phyloP scores from a whole-genome alignment of 2,113 vertebrate species.

The Pelecanoides urinatrix region DNA sequence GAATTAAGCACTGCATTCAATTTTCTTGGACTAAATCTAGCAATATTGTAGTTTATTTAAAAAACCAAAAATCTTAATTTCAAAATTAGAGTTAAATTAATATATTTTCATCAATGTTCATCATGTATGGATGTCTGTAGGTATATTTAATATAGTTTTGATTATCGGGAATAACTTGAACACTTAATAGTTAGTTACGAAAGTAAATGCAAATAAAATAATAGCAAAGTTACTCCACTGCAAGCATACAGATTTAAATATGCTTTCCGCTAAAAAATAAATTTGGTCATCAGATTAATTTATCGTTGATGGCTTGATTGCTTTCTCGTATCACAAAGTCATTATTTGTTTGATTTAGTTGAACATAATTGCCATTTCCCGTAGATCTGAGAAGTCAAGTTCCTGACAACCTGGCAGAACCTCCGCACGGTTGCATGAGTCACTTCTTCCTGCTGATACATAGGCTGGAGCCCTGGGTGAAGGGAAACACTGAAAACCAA shows the following conservation, averaged over 20 bases:
- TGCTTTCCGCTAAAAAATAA: background rate
- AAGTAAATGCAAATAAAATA: background rate
- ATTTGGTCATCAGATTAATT: background rate
- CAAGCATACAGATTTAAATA: background rate
- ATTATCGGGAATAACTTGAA: background rate
- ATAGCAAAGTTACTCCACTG: background rate
- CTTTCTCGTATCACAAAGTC: background rate
- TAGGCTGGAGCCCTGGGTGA: background rate
- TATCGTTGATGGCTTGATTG: background rate
- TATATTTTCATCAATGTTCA: too few relatives aligned
- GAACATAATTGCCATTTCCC: background rate
- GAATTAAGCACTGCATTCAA: background rate
- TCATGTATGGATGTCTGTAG: background rate
- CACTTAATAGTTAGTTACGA: background rate
- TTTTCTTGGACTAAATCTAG: background rate
- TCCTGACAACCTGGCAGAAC: background rate
- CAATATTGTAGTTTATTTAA: background rate
- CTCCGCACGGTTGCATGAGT: background rate
- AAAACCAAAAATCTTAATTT: background rate
- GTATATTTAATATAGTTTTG: background rate
- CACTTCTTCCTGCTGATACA: background rate
- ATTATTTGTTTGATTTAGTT: background rate
- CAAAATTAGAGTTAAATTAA: too few relatives aligned
- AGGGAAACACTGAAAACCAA: background rate
- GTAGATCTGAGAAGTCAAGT: background rate